Conservation (phyloP, 2,888 invertebrate species). For the Drosophila buzzatii region DNA sequence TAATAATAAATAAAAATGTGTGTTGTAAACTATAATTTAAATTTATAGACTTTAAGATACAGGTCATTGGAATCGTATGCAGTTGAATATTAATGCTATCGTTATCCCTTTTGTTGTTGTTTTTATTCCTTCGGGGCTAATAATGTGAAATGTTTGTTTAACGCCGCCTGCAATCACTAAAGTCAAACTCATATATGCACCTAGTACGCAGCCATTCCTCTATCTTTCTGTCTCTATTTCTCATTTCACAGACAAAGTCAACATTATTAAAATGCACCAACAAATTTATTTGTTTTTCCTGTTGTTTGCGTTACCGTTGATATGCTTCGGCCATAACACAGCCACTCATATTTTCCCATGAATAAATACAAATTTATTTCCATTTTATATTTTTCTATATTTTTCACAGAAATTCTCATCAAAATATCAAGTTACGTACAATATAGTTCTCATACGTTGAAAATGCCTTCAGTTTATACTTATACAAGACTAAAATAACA, state of each 20-base stretch:
- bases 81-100: conserved; percentile 24
- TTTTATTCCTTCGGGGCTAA: conserved; percentile 63
- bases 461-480: conserved; percentile 77
- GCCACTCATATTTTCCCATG: conserved; percentile 8
- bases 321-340: neutral
- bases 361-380: conserved; percentile 53
- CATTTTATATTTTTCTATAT: conserved; percentile 68
- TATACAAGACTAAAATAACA: conserved; percentile 79
- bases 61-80: conserved; percentile 38
- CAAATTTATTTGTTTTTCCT: conserved; percentile 18
- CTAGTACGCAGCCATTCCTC: neutral
- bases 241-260: conserved; percentile 51
- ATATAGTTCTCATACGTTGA: conserved; percentile 78
- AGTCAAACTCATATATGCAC: conserved; percentile 30
- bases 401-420: conserved; percentile 84
- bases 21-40: conserved; percentile 60
- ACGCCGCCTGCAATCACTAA: conserved; percentile 67
- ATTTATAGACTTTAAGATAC: conserved; percentile 45
- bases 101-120: conserved; percentile 26
- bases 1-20: neutral
- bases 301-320: conserved; percentile 4
- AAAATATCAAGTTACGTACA: conserved; percentile 84
- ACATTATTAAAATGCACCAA: conserved; percentile 56
- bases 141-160: conserved; percentile 74
- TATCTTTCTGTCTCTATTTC: conserved; percentile 7